phyloP scores from a whole-genome alignment of 2,888 invertebrate genomes.

The Epiblema foenella region DNA sequence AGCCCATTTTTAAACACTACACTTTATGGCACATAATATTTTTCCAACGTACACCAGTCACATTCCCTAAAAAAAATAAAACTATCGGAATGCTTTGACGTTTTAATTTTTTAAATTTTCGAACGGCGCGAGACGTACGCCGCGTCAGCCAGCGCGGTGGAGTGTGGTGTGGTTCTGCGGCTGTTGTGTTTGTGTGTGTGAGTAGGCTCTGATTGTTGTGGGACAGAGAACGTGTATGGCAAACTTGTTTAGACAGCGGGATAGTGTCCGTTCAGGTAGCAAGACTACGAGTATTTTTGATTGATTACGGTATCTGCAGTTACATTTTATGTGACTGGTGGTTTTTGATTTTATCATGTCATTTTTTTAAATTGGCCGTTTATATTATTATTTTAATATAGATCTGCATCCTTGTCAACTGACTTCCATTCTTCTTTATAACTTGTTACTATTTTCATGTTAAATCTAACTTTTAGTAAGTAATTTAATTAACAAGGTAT shows the following conservation, averaged over 20 bases:
- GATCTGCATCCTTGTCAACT: neutral
- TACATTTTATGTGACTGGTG: neutral
- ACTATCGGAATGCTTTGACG: slow-evolving; percentile 63
- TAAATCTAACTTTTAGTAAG: no score
- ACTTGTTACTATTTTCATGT: no score
- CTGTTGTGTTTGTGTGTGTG: slow-evolving; percentile 47
- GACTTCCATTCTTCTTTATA: no score
- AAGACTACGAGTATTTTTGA: slow-evolving; percentile 33
- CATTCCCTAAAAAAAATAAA: slow-evolving; percentile 70
- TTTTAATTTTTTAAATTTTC: slow-evolving; percentile 54
- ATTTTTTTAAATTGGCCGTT: no score
- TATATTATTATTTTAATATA: no score
- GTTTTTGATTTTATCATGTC: no score
- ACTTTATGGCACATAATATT: slow-evolving; percentile 76
- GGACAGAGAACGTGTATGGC: slow-evolving; percentile 72
- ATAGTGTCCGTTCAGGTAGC: slow-evolving; percentile 51
- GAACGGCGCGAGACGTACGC: slow-evolving; percentile 63
- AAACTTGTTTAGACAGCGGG: slow-evolving; percentile 75
- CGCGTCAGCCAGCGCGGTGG: slow-evolving; percentile 73
- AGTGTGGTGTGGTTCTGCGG: slow-evolving; percentile 69
- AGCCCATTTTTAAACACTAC: slow-evolving; percentile 69
- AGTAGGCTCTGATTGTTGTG: slow-evolving; percentile 76
- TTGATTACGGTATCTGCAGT: no score
- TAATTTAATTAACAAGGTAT: no score
- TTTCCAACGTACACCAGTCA: slow-evolving; percentile 65